phyloP scores from a whole-genome alignment of 2,797 vertebrate genomes.

The Crocodylus rhombifer region DNA sequence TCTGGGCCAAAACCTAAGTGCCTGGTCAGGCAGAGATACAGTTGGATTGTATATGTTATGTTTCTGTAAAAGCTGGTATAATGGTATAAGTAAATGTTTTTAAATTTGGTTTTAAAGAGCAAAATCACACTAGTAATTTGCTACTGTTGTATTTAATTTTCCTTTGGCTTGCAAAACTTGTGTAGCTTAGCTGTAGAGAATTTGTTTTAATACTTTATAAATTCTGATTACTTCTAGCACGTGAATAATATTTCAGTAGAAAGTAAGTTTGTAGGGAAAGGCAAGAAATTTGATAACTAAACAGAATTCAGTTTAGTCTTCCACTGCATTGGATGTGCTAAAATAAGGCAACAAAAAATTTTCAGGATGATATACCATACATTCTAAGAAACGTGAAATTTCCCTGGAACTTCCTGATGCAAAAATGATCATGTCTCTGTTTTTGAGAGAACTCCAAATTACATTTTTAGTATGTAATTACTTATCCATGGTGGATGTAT shows the following conservation, averaged over 20 bases:
- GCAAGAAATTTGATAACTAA: background rate
- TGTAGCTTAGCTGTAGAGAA: background rate
- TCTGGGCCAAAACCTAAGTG: background rate
- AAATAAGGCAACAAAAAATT: background rate
- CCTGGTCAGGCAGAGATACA: background rate
- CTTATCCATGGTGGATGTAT: background rate
- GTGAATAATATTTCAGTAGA: background rate
- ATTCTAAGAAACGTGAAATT: background rate
- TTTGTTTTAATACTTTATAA: background rate
- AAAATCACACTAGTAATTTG: background rate
- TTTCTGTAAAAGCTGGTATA: background rate
- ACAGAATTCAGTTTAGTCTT: background rate
- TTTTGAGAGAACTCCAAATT: background rate
- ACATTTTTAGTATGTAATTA: background rate
- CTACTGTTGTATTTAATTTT: background rate
- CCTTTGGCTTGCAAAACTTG: conserved; percentile 40
- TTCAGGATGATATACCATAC: background rate
- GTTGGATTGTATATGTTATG: background rate
- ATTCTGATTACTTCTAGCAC: background rate
- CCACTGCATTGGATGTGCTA: background rate
- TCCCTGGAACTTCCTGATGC: background rate
- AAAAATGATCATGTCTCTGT: background rate
- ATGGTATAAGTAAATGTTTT: background rate
- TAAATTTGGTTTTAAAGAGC: background rate
- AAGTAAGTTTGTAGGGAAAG: conserved; percentile 23